Evolutionary conservation across 2,113 vertebrate genomes (phyloP).

Genomic region (Oreochromis spilurus): DNA sequence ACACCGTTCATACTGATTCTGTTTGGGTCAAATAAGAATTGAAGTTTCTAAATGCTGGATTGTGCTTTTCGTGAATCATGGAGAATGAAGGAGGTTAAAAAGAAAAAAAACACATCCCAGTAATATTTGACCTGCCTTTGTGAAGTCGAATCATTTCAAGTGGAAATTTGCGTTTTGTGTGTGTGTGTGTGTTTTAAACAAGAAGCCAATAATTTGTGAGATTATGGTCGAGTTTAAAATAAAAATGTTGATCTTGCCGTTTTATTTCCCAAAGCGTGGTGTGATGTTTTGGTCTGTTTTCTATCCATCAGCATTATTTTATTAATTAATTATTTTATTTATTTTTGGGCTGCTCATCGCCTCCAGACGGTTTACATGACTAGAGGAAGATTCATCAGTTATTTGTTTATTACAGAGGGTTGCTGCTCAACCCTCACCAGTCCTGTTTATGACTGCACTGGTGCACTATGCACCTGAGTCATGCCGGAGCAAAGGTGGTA

Average conservation of each 20-base stretch:
- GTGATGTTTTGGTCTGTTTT: neutral
- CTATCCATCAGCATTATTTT: neutral
- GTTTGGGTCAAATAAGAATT: neutral
- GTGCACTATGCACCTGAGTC: neutral
- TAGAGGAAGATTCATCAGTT: neutral
- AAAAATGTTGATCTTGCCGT: slow-evolving; percentile 46
- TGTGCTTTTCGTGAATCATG: neutral
- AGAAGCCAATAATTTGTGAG: slow-evolving; percentile 41
- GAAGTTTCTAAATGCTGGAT: slow-evolving; percentile 16
- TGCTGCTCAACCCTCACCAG: neutral
- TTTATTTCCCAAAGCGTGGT: slow-evolving; percentile 10
- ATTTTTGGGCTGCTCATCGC: neutral
- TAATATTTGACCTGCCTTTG: neutral
- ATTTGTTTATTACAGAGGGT: neutral
- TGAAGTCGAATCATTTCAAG: slow-evolving; percentile 13
- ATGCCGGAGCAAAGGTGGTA: neutral
- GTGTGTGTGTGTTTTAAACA: slow-evolving; percentile 42
- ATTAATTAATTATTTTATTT: neutral
- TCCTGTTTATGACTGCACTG: neutral
- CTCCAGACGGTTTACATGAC: neutral
- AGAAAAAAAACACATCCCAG: neutral
- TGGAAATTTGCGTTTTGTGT: slow-evolving; percentile 30
- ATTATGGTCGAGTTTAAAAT: slow-evolving; percentile 45
- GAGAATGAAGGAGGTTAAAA: neutral
- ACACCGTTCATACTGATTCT: neutral